Evolutionary conservation across 2,113 vertebrate species (phyloP).

Genomic region (Myanophis thanlyinensis): DNA sequence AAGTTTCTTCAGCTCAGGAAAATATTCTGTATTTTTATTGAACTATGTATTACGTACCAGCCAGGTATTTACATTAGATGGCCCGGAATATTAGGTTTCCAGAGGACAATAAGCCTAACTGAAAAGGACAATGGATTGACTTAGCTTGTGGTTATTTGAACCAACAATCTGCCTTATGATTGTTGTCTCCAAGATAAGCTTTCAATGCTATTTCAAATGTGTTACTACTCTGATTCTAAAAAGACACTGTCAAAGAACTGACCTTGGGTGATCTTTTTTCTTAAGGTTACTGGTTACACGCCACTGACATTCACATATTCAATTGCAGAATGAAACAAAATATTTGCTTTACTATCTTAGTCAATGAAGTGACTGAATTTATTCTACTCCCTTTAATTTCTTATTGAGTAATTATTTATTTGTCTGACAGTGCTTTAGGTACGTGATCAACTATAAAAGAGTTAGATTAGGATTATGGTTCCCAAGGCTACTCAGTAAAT

Average conservation of each 20-base stretch:
- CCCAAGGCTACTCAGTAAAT: neutral
- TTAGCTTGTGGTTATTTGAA: neutral
- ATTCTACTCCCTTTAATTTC: neutral
- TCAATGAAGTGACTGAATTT: neutral
- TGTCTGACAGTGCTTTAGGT: neutral
- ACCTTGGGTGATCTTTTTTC: neutral
- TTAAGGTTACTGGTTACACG: neutral
- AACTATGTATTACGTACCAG: neutral
- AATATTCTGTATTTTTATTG: neutral
- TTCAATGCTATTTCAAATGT: neutral
- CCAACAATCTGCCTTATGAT: neutral
- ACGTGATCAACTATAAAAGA: neutral
- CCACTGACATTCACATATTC: neutral
- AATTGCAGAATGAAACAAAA: neutral
- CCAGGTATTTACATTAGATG: neutral
- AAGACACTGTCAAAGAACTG: neutral
- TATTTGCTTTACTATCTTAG: neutral
- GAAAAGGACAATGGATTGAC: neutral
- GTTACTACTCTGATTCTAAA: neutral
- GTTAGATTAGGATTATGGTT: neutral
- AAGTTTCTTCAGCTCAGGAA: neutral
- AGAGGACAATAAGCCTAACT: neutral
- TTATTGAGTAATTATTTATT: neutral
- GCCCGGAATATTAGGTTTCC: neutral
- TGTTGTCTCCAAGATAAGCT: rapidly evolving